Evolutionary conservation across 1,140 invertebrate genomes (phyloP).

Genomic region (Hetaerina americana): DNA sequence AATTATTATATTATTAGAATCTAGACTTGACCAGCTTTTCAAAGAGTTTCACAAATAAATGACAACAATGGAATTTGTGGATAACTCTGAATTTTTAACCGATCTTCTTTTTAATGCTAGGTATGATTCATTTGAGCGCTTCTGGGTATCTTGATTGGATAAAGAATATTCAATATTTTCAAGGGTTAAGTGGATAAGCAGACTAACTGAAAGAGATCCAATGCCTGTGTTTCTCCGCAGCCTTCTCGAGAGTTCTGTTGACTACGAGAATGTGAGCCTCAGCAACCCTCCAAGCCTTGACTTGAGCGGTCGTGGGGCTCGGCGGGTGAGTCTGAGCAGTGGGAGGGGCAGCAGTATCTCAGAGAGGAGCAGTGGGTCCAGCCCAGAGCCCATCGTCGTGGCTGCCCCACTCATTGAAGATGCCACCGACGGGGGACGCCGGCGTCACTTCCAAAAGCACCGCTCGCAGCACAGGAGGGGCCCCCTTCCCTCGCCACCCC

Average conservation of each 20-base stretch:
- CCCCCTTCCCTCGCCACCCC: background rate
- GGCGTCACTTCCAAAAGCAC: background rate
- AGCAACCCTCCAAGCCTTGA: slow-evolving; percentile 19
- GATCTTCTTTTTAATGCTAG: too few relatives aligned
- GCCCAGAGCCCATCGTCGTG: slow-evolving; percentile 1
- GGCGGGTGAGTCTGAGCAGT: slow-evolving; percentile 20
- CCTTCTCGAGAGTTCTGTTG: slow-evolving; percentile 27
- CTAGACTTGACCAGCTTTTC: too few relatives aligned
- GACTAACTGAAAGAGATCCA: slow-evolving; percentile 17
- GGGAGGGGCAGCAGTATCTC: background rate
- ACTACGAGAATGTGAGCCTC: slow-evolving; percentile 19
- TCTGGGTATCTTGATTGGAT: too few relatives aligned
- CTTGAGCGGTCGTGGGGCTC: slow-evolving; percentile 37
- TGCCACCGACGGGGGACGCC: background rate
- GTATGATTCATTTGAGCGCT: too few relatives aligned
- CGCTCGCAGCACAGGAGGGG: background rate
- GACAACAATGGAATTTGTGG: too few relatives aligned
- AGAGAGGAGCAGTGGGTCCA: background rate
- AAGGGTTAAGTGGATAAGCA: too few relatives aligned
- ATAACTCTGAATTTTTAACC: too few relatives aligned
- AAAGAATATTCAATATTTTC: too few relatives aligned
- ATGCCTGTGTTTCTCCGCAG: slow-evolving; percentile 21
- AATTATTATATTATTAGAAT: too few relatives aligned
- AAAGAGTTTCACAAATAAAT: too few relatives aligned
- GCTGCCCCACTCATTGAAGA: background rate